These are phyloP conservation scores for Spodoptera litura DNA, from an alignment of 1,140 invertebrate species.

Conservation along the genomic window DNA sequence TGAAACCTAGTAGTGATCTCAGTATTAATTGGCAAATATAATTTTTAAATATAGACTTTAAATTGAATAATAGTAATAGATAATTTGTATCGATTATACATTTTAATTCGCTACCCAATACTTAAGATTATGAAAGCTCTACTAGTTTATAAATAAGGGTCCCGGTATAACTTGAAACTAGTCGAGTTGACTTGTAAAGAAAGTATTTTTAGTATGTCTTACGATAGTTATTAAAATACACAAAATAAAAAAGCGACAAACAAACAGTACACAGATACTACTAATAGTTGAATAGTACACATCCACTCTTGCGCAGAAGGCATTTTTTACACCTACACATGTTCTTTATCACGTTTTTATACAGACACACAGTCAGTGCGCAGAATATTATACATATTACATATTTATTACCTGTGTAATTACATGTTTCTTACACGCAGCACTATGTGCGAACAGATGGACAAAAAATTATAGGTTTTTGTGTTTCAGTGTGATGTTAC, in stretches of 20 bases:
- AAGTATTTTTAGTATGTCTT: no score
- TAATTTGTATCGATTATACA: no score
- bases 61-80: no score
- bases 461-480: conserved; percentile 9
- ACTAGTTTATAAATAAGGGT: no score
- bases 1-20: background rate
- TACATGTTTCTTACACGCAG: conserved; percentile 39
- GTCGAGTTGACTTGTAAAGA: no score
- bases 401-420: conserved; percentile 48
- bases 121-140: no score
- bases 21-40: background rate
- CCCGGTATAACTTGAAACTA: no score
- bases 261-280: background rate
- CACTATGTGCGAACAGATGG: conserved; percentile 43
- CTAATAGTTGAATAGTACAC: background rate
- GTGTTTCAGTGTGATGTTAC: no score
- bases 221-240: no score
- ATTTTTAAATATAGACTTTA: no score
- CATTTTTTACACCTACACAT: conserved; percentile 8
- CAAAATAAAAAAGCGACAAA: conserved; percentile 9
- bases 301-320: conserved; percentile 11
- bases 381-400: conserved; percentile 37
- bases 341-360: conserved; percentile 28
- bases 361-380: background rate
- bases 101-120: no score